Percentiles rank a stretch among this genome's conserved stretches.
These are phyloP conservation scores for Sinopyrophorus schimmeli DNA, from an alignment of 2,888 invertebrate genomes.

Conservation along the genomic window DNA sequence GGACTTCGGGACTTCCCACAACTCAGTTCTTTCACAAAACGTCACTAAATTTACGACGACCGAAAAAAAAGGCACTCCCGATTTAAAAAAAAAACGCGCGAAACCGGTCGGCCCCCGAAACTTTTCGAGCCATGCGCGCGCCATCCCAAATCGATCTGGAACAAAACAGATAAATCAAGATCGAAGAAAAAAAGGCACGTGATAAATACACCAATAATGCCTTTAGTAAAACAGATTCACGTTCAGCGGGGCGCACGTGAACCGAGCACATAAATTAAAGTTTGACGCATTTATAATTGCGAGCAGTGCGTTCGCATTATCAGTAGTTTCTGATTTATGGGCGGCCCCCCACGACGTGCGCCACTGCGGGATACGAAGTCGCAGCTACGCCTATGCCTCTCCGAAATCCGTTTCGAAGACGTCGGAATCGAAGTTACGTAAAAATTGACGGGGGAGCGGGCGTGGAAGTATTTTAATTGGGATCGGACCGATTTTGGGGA, in stretches of 20 bases:
- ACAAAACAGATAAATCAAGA: constrained; percentile 7
- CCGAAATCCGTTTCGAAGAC: too few species aligned
- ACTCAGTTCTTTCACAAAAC: too few species aligned
- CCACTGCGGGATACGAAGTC: constrained; percentile 43
- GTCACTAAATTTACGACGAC: too few species aligned
- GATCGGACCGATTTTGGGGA: too few species aligned
- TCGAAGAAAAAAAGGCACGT: constrained; percentile 10
- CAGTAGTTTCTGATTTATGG: constrained; percentile 54
- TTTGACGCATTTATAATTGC: constrained; percentile 55
- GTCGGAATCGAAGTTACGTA: too few species aligned
- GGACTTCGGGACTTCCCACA: too few species aligned
- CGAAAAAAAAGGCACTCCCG: too few species aligned
- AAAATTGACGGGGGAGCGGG: too few species aligned
- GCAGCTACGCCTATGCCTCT: constrained; percentile 30
- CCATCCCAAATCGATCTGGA: neutral
- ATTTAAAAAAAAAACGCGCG: too few species aligned
- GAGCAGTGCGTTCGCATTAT: constrained; percentile 50
- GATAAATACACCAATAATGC: constrained; percentile 22
- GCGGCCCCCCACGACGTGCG: constrained; percentile 47
- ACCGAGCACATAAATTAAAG: constrained; percentile 52
- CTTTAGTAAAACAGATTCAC: constrained; percentile 27
- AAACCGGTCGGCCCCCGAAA: too few species aligned
- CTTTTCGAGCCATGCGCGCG: too few species aligned
- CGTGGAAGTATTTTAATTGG: too few species aligned
- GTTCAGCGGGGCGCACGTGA: constrained; percentile 28